These are phyloP conservation scores for Drosophila sulfurigaster DNA, from an alignment of 1,140 invertebrate species.

Conservation along the genomic window DNA sequence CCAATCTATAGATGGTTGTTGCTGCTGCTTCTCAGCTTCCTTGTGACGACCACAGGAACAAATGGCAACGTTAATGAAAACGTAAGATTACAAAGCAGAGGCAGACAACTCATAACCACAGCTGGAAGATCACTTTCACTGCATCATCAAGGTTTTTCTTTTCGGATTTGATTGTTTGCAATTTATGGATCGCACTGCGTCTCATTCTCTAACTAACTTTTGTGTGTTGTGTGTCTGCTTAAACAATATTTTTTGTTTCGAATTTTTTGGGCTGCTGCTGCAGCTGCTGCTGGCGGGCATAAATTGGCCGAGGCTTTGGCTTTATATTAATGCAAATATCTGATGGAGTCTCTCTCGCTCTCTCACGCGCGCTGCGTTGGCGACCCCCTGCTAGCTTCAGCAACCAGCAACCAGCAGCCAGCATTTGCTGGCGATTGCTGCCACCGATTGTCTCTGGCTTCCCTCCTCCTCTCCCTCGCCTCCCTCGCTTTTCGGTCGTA, in stretches of 20 bases:
- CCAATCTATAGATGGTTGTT: constrained; percentile 15
- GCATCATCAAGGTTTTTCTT: constrained; percentile 7
- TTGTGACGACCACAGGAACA: constrained; percentile 65
- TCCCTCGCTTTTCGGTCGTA: constrained; percentile 37
- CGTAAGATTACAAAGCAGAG: constrained; percentile 45
- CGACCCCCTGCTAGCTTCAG: constrained; percentile 46
- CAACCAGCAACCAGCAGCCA: constrained; percentile 7
- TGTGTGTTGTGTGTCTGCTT: constrained; percentile 10
- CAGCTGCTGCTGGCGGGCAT: constrained; percentile 65
- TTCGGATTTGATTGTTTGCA: constrained; percentile 31
- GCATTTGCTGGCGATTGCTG: constrained; percentile 44
- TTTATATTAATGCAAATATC: constrained; percentile 84
- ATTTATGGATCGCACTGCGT: constrained; percentile 24
- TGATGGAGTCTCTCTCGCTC: constrained; percentile 47
- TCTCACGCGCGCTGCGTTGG: constrained; percentile 60
- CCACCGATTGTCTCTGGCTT: constrained; percentile 59
- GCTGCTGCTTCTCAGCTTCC: constrained; percentile 41
- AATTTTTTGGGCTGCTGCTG: constrained; percentile 29
- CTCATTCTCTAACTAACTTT: not conserved
- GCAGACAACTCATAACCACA: not conserved
- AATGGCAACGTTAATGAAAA: constrained; percentile 71
- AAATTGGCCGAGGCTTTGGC: constrained; percentile 78
- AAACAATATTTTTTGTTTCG: constrained; percentile 24
- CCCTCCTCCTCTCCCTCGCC: constrained; percentile 8
- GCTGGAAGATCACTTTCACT: constrained; percentile 70